A percentile compares a stretch with the other conserved stretches of the same genome.
These are phyloP conservation scores for Pharmacophagus antenor DNA, from an alignment of 2,888 invertebrate species.

Conservation along the genomic window DNA sequence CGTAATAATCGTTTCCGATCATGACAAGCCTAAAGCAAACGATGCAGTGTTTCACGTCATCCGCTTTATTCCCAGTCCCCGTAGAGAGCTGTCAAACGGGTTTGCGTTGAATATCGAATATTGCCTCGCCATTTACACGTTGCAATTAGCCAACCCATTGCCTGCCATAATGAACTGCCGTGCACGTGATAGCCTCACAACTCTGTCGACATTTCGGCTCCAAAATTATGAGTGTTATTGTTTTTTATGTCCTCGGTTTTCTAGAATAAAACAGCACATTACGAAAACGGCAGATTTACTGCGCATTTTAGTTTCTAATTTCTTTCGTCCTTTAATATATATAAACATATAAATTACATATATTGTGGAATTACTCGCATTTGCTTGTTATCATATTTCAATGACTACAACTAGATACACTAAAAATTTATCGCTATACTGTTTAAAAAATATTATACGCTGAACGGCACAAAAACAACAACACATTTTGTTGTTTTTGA, in stretches of 20 bases:
- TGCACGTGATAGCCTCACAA: conserved; percentile 15
- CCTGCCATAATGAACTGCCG: conserved; percentile 22
- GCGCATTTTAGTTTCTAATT: too few species aligned
- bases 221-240: neutral
- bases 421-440: too few species aligned
- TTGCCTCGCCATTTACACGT: conserved; percentile 27
- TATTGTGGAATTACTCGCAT: too few species aligned
- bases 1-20: neutral
- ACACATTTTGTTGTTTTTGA: too few species aligned
- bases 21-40: neutral
- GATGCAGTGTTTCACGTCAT: conserved; percentile 8
- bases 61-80: conserved; percentile 19
- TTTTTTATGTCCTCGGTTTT: neutral
- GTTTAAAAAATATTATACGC: too few species aligned
- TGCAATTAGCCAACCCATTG: conserved; percentile 26
- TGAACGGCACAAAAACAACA: too few species aligned
- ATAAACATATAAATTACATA: too few species aligned
- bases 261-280: too few species aligned
- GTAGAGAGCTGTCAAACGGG: conserved; percentile 22
- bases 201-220: neutral
- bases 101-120: conserved; percentile 26
- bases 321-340: too few species aligned
- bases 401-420: too few species aligned
- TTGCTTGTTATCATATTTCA: too few species aligned
- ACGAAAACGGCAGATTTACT: too few species aligned